These are phyloP conservation scores for Tachysurus vachellii DNA, from an alignment of 2,113 vertebrate species.

Conservation along the genomic window DNA sequence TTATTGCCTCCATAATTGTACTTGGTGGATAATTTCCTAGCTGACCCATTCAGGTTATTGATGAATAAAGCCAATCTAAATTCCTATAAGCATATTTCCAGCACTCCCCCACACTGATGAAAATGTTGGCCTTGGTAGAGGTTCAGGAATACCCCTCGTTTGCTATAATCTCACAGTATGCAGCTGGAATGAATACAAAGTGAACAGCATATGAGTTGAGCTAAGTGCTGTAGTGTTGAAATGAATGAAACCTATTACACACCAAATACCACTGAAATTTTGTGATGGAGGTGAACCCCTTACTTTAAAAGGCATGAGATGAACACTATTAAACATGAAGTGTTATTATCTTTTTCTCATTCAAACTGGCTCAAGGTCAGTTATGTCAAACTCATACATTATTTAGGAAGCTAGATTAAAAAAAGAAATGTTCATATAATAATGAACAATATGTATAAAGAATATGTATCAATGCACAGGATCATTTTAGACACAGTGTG, in stretches of 20 bases:
- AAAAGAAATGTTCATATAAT: neutral
- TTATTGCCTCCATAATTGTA: conserved; percentile 54
- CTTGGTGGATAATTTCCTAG: conserved; percentile 51
- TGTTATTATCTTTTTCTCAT: conserved; percentile 42
- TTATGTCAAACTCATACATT: conserved; percentile 23
- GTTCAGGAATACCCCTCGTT: conserved; percentile 41
- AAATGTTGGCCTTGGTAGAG: conserved; percentile 51
- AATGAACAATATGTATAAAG: neutral
- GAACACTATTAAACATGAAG: conserved; percentile 41
- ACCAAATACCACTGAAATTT: conserved; percentile 45
- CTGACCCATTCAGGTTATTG: conserved; percentile 48
- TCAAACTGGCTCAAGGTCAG: conserved; percentile 25
- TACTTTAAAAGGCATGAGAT: conserved; percentile 26
- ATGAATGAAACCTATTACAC: conserved; percentile 52
- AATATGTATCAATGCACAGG: neutral
- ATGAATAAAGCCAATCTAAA: conserved; percentile 49
- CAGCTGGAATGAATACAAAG: conserved; percentile 52
- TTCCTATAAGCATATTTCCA: conserved; percentile 48
- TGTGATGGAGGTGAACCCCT: conserved; percentile 20
- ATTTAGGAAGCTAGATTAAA: neutral
- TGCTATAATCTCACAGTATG: conserved; percentile 45
- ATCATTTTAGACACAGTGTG: conserved; percentile 2
- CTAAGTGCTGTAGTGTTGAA: conserved; percentile 50
- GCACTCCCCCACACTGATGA: conserved; percentile 41
- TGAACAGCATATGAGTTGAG: conserved; percentile 36